phyloP scores from a whole-genome alignment of 2,888 invertebrate genomes.

The Dynastes tityus region DNA sequence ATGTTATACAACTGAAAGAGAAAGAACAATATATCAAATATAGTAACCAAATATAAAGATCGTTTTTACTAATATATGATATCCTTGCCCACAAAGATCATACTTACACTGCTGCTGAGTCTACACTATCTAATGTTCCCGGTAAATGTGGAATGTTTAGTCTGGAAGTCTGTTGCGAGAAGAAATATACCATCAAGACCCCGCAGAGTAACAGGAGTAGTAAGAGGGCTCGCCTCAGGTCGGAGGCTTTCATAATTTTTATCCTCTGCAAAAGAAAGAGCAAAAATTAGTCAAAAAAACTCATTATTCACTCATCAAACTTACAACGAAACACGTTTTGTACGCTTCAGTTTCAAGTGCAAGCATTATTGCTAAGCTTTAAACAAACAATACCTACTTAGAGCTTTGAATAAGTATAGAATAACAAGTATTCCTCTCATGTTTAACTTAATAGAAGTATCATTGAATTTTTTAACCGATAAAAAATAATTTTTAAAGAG shows the following conservation, averaged over 20 bases:
- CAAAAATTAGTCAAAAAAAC: background rate
- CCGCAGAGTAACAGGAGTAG: conserved; percentile 72
- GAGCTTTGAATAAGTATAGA: background rate
- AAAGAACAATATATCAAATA: too few relatives aligned
- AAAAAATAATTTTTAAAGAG: too few relatives aligned
- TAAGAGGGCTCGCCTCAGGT: conserved; percentile 73
- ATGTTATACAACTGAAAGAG: too few relatives aligned
- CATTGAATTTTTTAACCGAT: too few relatives aligned
- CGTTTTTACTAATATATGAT: too few relatives aligned
- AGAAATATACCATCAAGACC: conserved; percentile 72
- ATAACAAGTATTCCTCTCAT: background rate
- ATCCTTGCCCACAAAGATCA: background rate
- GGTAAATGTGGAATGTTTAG: conserved; percentile 45
- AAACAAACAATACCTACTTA: background rate
- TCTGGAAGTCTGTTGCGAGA: conserved; percentile 67
- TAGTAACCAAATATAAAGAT: too few relatives aligned
- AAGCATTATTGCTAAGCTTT: background rate
- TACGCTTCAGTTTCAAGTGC: background rate
- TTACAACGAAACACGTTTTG: too few relatives aligned
- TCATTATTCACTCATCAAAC: too few relatives aligned
- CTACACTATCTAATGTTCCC: conserved; percentile 19
- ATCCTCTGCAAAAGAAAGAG: conserved; percentile 64
- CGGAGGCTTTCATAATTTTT: conserved; percentile 72
- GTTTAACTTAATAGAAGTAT: background rate
- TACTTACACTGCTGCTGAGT: conserved; percentile 48